Conservation (phyloP, 2,113 vertebrate species). For the Corythoichthys intestinalis region DNA sequence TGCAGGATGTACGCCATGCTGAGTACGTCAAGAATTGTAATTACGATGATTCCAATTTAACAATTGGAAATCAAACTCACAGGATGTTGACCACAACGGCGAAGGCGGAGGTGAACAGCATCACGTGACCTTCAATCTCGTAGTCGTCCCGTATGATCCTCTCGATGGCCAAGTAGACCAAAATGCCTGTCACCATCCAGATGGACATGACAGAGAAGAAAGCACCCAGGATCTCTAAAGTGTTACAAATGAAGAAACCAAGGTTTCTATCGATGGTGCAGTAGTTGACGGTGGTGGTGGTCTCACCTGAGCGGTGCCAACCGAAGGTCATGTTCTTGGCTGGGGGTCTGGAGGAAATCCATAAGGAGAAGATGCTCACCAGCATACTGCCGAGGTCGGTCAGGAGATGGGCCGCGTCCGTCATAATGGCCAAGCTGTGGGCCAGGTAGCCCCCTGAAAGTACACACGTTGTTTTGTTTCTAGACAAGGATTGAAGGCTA, state of each 20-base stretch:
- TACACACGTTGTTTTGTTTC: not conserved
- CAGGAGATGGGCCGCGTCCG: slow-evolving; percentile 89
- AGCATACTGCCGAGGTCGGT: slow-evolving; percentile 94
- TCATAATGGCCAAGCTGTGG: slow-evolving; percentile 96
- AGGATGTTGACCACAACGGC: slow-evolving; percentile 88
- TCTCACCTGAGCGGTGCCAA: slow-evolving; percentile 92
- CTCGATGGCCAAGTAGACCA: slow-evolving; percentile 88
- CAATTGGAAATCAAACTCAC: slow-evolving; percentile 67
- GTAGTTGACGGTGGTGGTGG: not conserved
- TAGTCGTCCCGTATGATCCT: slow-evolving; percentile 89
- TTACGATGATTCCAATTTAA: not conserved
- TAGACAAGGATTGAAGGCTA: too few relatives aligned
- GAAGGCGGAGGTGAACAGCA: slow-evolving; percentile 86
- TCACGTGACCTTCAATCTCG: slow-evolving; percentile 86
- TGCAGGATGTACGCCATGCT: slow-evolving; percentile 97
- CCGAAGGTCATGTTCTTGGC: slow-evolving; percentile 91
- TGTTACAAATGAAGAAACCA: not conserved
- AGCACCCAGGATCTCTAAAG: slow-evolving; percentile 86
- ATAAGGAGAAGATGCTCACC: slow-evolving; percentile 93
- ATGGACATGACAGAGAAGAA: slow-evolving; percentile 90
- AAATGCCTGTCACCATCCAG: slow-evolving; percentile 88
- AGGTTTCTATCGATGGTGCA: not conserved
- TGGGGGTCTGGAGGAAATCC: slow-evolving; percentile 86
- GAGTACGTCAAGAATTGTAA: not conserved
- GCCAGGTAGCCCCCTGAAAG: slow-evolving; percentile 88